phyloP scores from a whole-genome alignment of 2,888 invertebrate species.

The Temnothorax unifasciatus region DNA sequence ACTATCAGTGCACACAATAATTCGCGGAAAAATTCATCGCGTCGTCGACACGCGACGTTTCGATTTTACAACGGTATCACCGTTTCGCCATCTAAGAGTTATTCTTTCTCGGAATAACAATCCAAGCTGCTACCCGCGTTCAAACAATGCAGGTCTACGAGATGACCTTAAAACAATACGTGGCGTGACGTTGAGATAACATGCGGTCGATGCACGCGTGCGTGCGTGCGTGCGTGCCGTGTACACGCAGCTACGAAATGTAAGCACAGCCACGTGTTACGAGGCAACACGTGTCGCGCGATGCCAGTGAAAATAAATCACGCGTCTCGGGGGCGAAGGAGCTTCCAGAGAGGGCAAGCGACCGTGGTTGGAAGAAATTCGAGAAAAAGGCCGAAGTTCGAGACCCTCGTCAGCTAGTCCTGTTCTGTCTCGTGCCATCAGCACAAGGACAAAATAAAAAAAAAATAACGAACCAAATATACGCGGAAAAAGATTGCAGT shows the following conservation, averaged over 20 bases:
- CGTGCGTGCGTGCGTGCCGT: slow-evolving; percentile 49
- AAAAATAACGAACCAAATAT: slow-evolving; percentile 9
- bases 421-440: slow-evolving; percentile 76
- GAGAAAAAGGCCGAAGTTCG: slow-evolving; percentile 75
- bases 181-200: slow-evolving; percentile 66
- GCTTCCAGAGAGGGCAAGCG: slow-evolving; percentile 33
- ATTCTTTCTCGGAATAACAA: slow-evolving; percentile 49
- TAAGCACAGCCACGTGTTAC: slow-evolving; percentile 79
- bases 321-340: slow-evolving; percentile 65
- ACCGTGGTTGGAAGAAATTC: slow-evolving; percentile 74
- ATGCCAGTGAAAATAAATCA: slow-evolving; percentile 82
- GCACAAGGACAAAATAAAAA: slow-evolving; percentile 48
- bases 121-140: slow-evolving; percentile 35
- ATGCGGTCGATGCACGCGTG: slow-evolving; percentile 60
- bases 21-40: slow-evolving; percentile 27
- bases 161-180: slow-evolving; percentile 74
- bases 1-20: background rate
- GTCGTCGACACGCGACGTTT: background rate
- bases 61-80: slow-evolving; percentile 12
- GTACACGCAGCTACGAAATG: slow-evolving; percentile 68
- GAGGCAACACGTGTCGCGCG: slow-evolving; percentile 81
- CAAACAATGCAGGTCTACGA: slow-evolving; percentile 27
- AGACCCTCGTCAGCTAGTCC: slow-evolving; percentile 72
- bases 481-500: slow-evolving; percentile 40
- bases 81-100: slow-evolving; percentile 37